A percentile compares a stretch with the other conserved stretches of the same genome.
Conservation (phyloP, 2,888 invertebrate genomes). For the Cheilosia vernalis region DNA sequence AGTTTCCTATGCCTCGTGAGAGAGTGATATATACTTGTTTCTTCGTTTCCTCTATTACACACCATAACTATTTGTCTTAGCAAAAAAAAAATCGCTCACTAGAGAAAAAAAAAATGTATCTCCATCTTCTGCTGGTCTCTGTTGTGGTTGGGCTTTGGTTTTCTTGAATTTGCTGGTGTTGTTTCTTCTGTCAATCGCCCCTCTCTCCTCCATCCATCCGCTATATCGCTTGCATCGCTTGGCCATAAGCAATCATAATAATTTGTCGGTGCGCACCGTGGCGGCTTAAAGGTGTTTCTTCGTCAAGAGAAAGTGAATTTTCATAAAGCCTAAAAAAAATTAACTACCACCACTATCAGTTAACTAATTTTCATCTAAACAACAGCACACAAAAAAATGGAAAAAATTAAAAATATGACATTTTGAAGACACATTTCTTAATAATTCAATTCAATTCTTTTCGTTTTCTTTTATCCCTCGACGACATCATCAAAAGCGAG, state of each 20-base stretch:
- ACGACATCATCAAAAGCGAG: slow-evolving; percentile 18
- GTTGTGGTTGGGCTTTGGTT: slow-evolving; percentile 64
- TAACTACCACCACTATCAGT: slow-evolving; percentile 31
- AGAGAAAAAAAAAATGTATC: slow-evolving; percentile 31
- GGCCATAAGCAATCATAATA: slow-evolving; percentile 67
- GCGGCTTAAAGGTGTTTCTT: slow-evolving; percentile 64
- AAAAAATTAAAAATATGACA: slow-evolving; percentile 33
- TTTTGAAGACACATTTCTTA: slow-evolving; percentile 42
- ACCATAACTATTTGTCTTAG: slow-evolving; percentile 47
- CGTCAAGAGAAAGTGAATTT: slow-evolving; percentile 70
- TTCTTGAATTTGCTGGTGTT: slow-evolving; percentile 51
- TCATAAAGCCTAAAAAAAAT: slow-evolving; percentile 16
- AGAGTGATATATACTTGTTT: slow-evolving; percentile 12
- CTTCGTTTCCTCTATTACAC: slow-evolving; percentile 42
- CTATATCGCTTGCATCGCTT: slow-evolving; percentile 58
- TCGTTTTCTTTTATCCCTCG: slow-evolving; percentile 34
- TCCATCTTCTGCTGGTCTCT: slow-evolving; percentile 54
- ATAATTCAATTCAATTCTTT: slow-evolving; percentile 16
- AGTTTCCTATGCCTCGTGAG: slow-evolving; percentile 29
- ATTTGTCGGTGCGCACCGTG: slow-evolving; percentile 68
- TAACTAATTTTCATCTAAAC: slow-evolving; percentile 9
- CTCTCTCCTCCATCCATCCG: background rate
- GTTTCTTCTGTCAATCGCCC: slow-evolving; percentile 45
- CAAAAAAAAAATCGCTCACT: slow-evolving; percentile 37
- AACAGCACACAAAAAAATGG: slow-evolving; percentile 5